Evolutionary conservation across 2,113 vertebrate genomes (phyloP), one percentile per base, ranked within the genome.

Genomic region (Coreoperca whiteheadi): DNA sequence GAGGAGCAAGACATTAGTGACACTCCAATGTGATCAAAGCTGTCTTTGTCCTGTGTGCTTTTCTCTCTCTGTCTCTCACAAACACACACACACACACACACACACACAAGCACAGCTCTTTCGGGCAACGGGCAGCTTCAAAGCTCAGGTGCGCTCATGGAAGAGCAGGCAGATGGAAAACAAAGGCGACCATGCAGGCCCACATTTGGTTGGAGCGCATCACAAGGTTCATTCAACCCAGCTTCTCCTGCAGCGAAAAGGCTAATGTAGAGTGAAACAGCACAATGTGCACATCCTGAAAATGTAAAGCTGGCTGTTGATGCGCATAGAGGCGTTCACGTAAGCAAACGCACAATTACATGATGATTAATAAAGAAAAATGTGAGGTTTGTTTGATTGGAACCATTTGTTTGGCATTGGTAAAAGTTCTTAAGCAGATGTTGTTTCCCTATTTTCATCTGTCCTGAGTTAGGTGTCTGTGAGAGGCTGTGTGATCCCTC

Each of bases 81-180:
- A 50, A 67, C 32, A 41, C 53, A 43, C 39, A 63, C 41, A 83
- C 23, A 65, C 65, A 81, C 59, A 85, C 57, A 81, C 28, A 74
- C 39, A 85, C 7, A 77, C 60, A 81, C 66, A 81, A 28, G 15
- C 74, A 80, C 30, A 59, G 72, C 81, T 85, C 81, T 78, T 89
- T 39, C 53, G 71, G 83, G 83, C 81, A 83, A 46, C 71, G 51
- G 73, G 78, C 75, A 79, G 86, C 90, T 91, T 89, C 86, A 89
- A 94, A 95, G 94, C 95, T 95, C 95, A 96, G 95, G 95, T 96
- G 95, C 69, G 66, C 89, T 94, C 89, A 93, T 92, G 93, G 90
- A 95, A 94, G 93, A 94, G 90, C 91, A 92, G 87, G 88, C 93
- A 93, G 92, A 91, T 90, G 91, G 90, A 93, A 94, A 93, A 94